Percentiles rank a stretch among this genome's conserved stretches.
Evolutionary conservation across 2,888 invertebrate species (phyloP).

Genomic region (Volucella inflata): DNA sequence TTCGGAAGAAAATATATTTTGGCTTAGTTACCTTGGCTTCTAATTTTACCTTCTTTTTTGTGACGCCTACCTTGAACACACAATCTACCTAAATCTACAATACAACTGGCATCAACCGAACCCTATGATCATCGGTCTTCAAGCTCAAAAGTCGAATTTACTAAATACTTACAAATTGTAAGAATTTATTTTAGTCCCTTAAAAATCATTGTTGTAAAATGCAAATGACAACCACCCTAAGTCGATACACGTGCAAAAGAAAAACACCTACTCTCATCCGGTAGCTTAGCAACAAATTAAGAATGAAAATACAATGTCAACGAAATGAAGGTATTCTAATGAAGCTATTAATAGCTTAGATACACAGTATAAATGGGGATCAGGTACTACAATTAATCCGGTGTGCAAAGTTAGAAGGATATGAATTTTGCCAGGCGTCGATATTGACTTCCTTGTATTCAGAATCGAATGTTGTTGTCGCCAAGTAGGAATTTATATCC

Average conservation of each 20-base stretch:
- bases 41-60: too few relatives aligned
- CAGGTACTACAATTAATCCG: neutral
- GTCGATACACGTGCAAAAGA: neutral
- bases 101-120: too few relatives aligned
- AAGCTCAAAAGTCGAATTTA: too few relatives aligned
- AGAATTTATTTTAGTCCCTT: slow-evolving; percentile 22
- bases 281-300: slow-evolving; percentile 3
- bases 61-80: too few relatives aligned
- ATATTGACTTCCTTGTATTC: slow-evolving; percentile 21
- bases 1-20: too few relatives aligned
- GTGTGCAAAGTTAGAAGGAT: slow-evolving; percentile 48
- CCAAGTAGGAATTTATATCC: slow-evolving; percentile 13
- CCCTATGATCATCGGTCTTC: too few relatives aligned
- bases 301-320: slow-evolving; percentile 18
- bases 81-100: too few relatives aligned
- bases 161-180: neutral
- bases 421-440: slow-evolving; percentile 46
- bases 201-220: neutral
- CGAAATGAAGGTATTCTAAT: slow-evolving; percentile 44
- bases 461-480: neutral
- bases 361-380: slow-evolving; percentile 19
- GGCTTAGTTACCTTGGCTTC: too few relatives aligned
- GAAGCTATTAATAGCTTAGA: slow-evolving; percentile 49
- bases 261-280: slow-evolving; percentile 11
- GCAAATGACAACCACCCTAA: neutral